These are phyloP conservation scores for Adoxophyes honmai DNA, from an alignment of 1,140 invertebrate species.

Conservation along the genomic window DNA sequence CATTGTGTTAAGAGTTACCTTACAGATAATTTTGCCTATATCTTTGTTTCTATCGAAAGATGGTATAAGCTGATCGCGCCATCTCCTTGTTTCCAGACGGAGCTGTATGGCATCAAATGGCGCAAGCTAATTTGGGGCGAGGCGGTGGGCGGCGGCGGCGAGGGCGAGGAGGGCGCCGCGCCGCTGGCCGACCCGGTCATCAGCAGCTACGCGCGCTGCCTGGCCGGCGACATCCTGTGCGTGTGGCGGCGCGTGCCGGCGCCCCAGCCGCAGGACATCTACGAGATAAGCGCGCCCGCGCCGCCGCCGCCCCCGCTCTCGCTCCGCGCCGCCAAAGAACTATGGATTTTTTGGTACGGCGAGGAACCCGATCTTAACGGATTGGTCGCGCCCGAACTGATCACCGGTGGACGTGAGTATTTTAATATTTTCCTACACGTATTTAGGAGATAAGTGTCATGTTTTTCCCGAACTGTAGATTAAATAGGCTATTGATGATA, in stretches of 20 bases:
- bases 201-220: conserved; percentile 94
- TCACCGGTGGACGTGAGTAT: conserved; percentile 85
- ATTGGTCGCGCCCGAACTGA: conserved; percentile 87
- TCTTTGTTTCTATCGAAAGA: no score
- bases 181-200: conserved; percentile 96
- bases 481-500: background rate
- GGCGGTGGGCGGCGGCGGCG: conserved; percentile 78
- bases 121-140: conserved; percentile 93
- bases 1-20: no score
- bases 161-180: conserved; percentile 77
- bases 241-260: conserved; percentile 93
- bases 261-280: conserved; percentile 78
- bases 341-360: conserved; percentile 99
- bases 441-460: no score
- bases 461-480: no score
- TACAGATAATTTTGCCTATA: no score
- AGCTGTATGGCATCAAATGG: conserved; percentile 99
- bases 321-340: conserved; percentile 91
- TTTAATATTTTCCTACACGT: no score
- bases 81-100: conserved; percentile 85
- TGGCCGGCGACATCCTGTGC: conserved; percentile 95
- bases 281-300: conserved; percentile 78
- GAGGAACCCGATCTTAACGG: conserved; percentile 95
- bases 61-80: background rate
- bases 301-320: conserved; percentile 83